Evolutionary conservation across 2,113 vertebrate species (phyloP).

Genomic region (Rhagologus leucostigma): DNA sequence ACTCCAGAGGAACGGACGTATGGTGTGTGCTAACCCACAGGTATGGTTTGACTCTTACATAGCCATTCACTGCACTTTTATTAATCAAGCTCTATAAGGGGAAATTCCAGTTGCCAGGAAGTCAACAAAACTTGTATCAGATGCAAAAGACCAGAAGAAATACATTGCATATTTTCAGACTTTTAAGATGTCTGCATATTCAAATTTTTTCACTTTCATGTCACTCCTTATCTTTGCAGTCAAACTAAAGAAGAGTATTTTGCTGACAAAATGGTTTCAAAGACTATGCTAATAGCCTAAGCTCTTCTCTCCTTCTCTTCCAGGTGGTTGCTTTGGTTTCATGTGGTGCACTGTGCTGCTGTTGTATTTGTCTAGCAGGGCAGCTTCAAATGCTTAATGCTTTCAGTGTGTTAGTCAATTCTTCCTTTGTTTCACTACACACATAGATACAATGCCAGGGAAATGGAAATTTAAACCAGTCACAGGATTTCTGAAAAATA

Average conservation of each 20-base stretch:
- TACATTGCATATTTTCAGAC: neutral
- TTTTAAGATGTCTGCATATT: neutral
- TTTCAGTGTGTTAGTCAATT: neutral
- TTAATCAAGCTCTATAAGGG: neutral
- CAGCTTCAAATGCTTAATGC: neutral
- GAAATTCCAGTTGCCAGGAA: neutral
- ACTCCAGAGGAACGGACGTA: neutral
- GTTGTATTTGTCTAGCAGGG: slow-evolving; percentile 26
- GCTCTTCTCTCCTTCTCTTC: neutral
- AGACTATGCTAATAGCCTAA: neutral
- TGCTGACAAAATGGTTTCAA: slow-evolving; percentile 60
- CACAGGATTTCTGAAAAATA: slow-evolving; percentile 48
- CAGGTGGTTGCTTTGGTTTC: slow-evolving; percentile 23
- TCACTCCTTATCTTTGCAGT: slow-evolving; percentile 40
- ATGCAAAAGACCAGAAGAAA: neutral
- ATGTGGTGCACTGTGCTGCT: neutral
- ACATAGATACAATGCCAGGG: neutral
- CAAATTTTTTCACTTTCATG: slow-evolving; percentile 53
- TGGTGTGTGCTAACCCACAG: neutral
- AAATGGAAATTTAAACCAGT: slow-evolving; percentile 68
- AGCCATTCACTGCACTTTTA: neutral
- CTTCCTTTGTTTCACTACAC: slow-evolving; percentile 35
- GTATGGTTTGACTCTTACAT: neutral
- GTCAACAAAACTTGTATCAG: neutral
- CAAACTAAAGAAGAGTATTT: slow-evolving; percentile 33